Evolutionary conservation across 1,140 invertebrate genomes (phyloP).

Genomic region (Lucilia cuprina): DNA sequence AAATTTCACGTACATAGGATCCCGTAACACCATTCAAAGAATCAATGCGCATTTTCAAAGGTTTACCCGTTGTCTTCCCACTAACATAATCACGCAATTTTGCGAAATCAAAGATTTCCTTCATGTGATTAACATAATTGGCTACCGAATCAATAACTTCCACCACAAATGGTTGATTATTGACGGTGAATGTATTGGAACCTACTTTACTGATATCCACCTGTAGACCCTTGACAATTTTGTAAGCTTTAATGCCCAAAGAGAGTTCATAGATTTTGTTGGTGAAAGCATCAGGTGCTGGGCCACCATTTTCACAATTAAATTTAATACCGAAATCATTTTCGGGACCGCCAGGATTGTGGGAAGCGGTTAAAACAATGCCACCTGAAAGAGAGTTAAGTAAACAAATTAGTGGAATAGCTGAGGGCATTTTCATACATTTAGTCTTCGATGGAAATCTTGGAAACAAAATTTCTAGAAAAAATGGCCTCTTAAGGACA

Average conservation of each 20-base stretch:
- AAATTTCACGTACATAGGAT: constrained; percentile 91
- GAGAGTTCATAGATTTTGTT: constrained; percentile 87
- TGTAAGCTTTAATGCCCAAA: constrained; percentile 81
- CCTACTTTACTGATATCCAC: constrained; percentile 80
- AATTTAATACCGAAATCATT: constrained; percentile 99
- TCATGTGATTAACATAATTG: constrained; percentile 93
- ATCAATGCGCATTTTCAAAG: constrained; percentile 89
- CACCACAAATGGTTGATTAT: constrained; percentile 79
- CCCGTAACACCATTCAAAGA: constrained; percentile 98
- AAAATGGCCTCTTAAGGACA: no score
- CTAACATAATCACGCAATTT: constrained; percentile 79
- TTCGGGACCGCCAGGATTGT: constrained; percentile 97
- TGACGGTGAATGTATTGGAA: constrained; percentile 68
- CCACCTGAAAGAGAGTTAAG: constrained; percentile 71
- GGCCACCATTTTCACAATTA: constrained; percentile 95
- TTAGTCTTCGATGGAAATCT: no score
- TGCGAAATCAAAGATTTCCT: constrained; percentile 96
- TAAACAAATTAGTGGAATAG: no score
- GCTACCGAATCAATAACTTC: constrained; percentile 91
- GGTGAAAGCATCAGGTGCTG: constrained; percentile 91
- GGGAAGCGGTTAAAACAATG: constrained; percentile 96
- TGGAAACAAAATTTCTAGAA: no score
- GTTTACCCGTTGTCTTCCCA: constrained; percentile 70
- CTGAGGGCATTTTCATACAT: no score
- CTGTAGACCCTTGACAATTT: constrained; percentile 77